Percentiles rank a stretch among this genome's conserved stretches.
Evolutionary conservation across 2,113 vertebrate species (phyloP).

Genomic region (Trogon melanurus): DNA sequence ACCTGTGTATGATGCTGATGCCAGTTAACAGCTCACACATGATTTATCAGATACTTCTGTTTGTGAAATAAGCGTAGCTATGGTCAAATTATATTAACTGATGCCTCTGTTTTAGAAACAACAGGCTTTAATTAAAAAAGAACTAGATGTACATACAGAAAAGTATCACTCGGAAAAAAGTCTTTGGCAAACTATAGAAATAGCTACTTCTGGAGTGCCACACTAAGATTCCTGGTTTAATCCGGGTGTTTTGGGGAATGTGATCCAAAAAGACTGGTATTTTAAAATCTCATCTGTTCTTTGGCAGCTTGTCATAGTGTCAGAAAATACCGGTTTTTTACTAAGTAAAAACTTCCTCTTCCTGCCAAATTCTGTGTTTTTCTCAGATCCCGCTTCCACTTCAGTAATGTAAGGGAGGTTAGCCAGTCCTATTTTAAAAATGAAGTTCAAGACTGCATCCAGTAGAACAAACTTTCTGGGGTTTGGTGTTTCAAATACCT

Average conservation of each 20-base stretch:
- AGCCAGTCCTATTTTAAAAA: not conserved
- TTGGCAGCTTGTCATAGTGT: not conserved
- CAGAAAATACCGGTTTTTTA: not conserved
- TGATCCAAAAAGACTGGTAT: not conserved
- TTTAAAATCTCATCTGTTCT: constrained; percentile 25
- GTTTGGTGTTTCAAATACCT: not conserved
- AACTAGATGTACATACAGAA: not conserved
- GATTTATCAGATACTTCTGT: not conserved
- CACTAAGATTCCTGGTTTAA: not conserved
- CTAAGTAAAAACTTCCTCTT: not conserved
- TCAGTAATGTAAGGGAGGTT: not conserved
- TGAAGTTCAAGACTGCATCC: not conserved
- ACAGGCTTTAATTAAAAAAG: not conserved
- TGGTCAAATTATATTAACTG: not conserved
- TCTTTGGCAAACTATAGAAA: not conserved
- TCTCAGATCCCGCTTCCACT: not conserved
- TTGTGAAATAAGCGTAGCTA: not conserved
- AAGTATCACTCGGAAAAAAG: not conserved
- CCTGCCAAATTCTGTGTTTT: not conserved
- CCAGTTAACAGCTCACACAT: not conserved
- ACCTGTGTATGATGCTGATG: not conserved
- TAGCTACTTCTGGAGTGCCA: not conserved
- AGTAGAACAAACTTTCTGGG: not conserved
- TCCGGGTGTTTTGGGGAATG: not conserved
- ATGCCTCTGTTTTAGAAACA: not conserved